Conservation (phyloP, 2,797 vertebrate species). For the Syngnathus acus region DNA sequence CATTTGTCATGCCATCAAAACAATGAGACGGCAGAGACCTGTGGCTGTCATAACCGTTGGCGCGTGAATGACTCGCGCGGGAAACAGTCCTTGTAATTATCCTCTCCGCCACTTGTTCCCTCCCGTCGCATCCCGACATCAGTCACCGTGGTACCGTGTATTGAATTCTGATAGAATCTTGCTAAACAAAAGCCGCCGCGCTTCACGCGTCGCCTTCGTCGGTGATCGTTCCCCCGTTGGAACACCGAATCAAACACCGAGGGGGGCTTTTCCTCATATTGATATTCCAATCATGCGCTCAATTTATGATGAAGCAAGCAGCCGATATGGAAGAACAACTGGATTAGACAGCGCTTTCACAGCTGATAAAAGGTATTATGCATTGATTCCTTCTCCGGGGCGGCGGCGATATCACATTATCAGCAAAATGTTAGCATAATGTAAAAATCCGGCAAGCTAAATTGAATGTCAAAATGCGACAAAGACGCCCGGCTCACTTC, state of each 20-base stretch:
- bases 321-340: conserved; percentile 23
- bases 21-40: conserved; percentile 48
- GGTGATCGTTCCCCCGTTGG: conserved; percentile 26
- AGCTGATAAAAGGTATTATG: conserved; percentile 25
- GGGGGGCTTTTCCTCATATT: conserved; percentile 24
- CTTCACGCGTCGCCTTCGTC: conserved; percentile 14
- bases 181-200: conserved; percentile 33
- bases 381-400: conserved; percentile 21
- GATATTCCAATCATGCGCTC: conserved; percentile 47
- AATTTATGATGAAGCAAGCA: conserved; percentile 21
- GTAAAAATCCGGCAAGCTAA: conserved; percentile 30
- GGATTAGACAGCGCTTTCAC: conserved; percentile 40
- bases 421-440: conserved; percentile 27
- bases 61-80: conserved; percentile 56
- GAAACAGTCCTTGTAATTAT: conserved; percentile 63
- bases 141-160: conserved; percentile 48
- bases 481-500: conserved; percentile 39
- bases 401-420: conserved; percentile 16
- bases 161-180: conserved; percentile 62
- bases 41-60: conserved; percentile 40
- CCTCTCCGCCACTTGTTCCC: conserved; percentile 50
- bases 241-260: conserved; percentile 31
- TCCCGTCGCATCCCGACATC: conserved; percentile 48
- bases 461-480: conserved; percentile 42
- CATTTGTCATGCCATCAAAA: conserved; percentile 63